Evolutionary conservation across 2,797 vertebrate species (phyloP).

Genomic region (Thaleichthys pacificus): DNA sequence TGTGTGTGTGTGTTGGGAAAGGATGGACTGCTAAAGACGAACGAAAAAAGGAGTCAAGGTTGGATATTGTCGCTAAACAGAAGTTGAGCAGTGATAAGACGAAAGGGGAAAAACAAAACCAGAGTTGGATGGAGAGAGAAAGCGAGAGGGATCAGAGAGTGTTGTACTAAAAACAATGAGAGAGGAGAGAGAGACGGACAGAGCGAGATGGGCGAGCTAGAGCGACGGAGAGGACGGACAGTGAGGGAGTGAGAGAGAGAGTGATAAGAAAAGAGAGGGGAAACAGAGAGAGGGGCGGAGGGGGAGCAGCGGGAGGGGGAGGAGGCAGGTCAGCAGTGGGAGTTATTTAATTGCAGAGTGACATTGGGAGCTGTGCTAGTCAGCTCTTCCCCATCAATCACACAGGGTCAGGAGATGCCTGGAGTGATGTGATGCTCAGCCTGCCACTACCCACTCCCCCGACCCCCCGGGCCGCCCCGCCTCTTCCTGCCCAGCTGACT

Average conservation of each 20-base stretch:
- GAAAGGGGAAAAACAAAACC: background rate
- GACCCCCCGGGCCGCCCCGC: slow-evolving; percentile 35
- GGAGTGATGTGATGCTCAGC: slow-evolving; percentile 54
- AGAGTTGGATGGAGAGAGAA: background rate
- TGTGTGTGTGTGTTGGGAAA: background rate
- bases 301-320: slow-evolving; percentile 5
- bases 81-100: background rate
- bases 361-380: slow-evolving; percentile 74
- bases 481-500: slow-evolving; percentile 38
- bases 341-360: slow-evolving; percentile 80
- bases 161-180: background rate
- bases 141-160: background rate
- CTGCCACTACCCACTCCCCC: slow-evolving; percentile 19
- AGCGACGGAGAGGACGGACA: slow-evolving; percentile 7
- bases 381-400: slow-evolving; percentile 76
- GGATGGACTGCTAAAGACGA: background rate
- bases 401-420: slow-evolving; percentile 57
- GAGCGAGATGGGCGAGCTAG: background rate
- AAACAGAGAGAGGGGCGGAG: slow-evolving; percentile 23
- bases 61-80: background rate
- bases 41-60: background rate
- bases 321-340: slow-evolving; percentile 61
- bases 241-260: slow-evolving; percentile 29
- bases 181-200: background rate
- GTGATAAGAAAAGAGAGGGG: slow-evolving; percentile 45